A percentile compares a stretch with the other conserved stretches of the same genome.
phyloP scores from a whole-genome alignment of 2,113 vertebrate genomes.

The Apeltes quadracus region DNA sequence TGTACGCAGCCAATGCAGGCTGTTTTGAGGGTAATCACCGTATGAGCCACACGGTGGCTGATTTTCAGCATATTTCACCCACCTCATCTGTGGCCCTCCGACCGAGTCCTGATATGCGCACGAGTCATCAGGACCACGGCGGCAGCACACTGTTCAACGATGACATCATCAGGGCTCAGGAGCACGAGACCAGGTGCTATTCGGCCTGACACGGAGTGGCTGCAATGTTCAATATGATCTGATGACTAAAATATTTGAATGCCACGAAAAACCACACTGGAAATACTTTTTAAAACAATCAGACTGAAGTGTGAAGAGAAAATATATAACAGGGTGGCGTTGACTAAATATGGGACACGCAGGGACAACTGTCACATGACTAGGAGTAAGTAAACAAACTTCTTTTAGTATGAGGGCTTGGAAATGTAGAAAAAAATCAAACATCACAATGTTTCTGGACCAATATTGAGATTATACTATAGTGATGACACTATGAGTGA shows the following conservation, averaged over 20 bases:
- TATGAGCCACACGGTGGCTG: not conserved
- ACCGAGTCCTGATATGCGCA: not conserved
- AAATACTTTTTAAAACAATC: not conserved
- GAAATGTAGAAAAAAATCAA: too few relatives aligned
- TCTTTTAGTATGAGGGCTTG: not conserved
- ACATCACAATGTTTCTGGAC: too few relatives aligned
- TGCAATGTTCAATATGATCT: not conserved
- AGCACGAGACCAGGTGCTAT: not conserved
- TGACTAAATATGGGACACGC: not conserved
- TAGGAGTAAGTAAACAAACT: not conserved
- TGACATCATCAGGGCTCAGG: not conserved
- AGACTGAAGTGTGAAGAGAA: not conserved
- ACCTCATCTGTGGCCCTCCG: not conserved
- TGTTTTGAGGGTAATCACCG: constrained; percentile 9
- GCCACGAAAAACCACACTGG: not conserved
- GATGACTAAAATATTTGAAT: not conserved
- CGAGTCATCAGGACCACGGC: not conserved
- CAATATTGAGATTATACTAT: too few relatives aligned
- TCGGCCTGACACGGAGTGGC: not conserved
- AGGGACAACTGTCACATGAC: not conserved
- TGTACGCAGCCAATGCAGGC: not conserved
- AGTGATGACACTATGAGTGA: too few relatives aligned
- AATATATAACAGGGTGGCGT: not conserved
- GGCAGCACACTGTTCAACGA: not conserved
- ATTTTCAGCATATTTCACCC: not conserved